Percentiles rank a stretch among this genome's conserved stretches.
Evolutionary conservation across 2,888 invertebrate genomes (phyloP).

Genomic region (Neoaliturus tenellus): DNA sequence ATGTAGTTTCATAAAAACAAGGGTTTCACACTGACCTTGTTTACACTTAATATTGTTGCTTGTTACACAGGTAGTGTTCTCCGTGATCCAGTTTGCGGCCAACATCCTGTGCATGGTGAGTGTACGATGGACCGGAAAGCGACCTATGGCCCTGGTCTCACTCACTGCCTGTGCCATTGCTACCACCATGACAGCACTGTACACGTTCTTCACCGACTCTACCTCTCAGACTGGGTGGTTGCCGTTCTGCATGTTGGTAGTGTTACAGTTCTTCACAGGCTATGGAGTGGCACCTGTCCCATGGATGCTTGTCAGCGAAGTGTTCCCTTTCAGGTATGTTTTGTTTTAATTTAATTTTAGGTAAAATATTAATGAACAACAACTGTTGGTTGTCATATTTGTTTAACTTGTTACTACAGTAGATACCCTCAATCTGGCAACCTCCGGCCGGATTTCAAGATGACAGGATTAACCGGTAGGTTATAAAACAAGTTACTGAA

Average conservation of each 20-base stretch:
- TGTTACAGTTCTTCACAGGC: constrained; percentile 72
- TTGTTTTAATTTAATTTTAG: too few relatives aligned
- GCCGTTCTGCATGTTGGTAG: constrained; percentile 73
- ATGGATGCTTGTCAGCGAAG: constrained; percentile 77
- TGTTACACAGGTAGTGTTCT: constrained; percentile 73
- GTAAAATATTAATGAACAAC: too few relatives aligned
- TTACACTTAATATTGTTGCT: too few relatives aligned
- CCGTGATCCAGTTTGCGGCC: constrained; percentile 73
- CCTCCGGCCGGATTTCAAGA: too few relatives aligned
- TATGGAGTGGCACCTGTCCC: constrained; percentile 72
- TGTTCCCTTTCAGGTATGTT: constrained; percentile 76
- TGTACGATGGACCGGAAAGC: constrained; percentile 74
- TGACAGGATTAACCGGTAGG: too few relatives aligned
- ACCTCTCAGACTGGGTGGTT: constrained; percentile 72
- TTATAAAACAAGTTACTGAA: too few relatives aligned
- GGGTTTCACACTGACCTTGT: too few relatives aligned
- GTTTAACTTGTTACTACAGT: too few relatives aligned
- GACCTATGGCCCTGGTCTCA: constrained; percentile 73
- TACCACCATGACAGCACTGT: constrained; percentile 72
- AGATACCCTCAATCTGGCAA: too few relatives aligned
- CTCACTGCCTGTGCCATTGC: constrained; percentile 72
- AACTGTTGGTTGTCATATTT: too few relatives aligned
- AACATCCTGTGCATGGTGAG: constrained; percentile 72
- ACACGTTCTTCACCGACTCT: constrained; percentile 69
- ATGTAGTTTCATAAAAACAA: too few relatives aligned